Conservation (phyloP, 2,888 invertebrate species). For the Phyto melanocephala region DNA sequence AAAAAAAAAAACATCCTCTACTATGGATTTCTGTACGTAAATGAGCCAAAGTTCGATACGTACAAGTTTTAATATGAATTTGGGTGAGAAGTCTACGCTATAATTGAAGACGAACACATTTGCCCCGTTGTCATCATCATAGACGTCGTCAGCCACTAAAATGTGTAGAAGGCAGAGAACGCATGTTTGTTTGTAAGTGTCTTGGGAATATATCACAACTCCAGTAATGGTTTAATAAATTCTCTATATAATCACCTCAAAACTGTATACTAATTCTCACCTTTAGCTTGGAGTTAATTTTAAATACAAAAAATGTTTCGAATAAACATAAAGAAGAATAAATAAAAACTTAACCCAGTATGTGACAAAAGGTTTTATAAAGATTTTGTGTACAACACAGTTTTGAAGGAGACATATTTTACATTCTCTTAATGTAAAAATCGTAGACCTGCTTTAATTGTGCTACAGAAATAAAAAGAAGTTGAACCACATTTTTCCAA, state of each 20-base stretch:
- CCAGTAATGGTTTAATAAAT: slow-evolving; percentile 73
- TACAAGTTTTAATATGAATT: neutral
- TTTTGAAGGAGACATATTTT: no score
- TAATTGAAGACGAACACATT: slow-evolving; percentile 9
- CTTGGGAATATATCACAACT: slow-evolving; percentile 57
- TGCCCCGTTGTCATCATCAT: neutral
- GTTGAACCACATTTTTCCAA: no score
- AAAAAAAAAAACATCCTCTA: slow-evolving; percentile 42
- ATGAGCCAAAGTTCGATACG: neutral
- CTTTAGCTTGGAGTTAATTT: slow-evolving; percentile 69
- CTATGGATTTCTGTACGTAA: slow-evolving; percentile 6
- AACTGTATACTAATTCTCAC: slow-evolving; percentile 71
- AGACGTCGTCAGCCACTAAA: slow-evolving; percentile 1
- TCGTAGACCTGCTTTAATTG: no score
- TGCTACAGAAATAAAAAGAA: no score
- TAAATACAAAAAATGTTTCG: neutral
- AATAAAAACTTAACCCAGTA: slow-evolving; percentile 30
- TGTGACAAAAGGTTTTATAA: neutral
- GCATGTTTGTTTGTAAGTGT: slow-evolving; percentile 57
- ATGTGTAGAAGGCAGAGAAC: slow-evolving; percentile 23
- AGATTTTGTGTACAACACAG: no score
- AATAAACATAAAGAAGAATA: neutral
- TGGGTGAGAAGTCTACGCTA: neutral
- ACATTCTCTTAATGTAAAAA: no score
- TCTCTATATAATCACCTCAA: slow-evolving; percentile 75